These are phyloP conservation scores for Neomorphus geoffroyi DNA, from an alignment of 2,797 vertebrate species.

Conservation along the genomic window DNA sequence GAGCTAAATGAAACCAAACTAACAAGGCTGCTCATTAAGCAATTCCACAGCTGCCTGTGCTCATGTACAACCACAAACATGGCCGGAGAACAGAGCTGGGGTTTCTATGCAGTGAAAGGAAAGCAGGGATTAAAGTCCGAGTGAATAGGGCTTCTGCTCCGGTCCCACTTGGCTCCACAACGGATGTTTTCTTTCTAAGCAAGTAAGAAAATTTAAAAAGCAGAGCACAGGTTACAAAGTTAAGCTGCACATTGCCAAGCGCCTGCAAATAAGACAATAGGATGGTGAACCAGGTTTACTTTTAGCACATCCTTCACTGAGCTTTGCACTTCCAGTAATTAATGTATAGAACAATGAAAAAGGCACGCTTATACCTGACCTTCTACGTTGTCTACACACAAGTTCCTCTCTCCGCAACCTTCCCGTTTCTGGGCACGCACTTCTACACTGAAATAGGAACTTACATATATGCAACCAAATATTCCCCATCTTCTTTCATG, in stretches of 20 bases:
- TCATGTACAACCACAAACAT: not conserved
- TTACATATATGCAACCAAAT: not conserved
- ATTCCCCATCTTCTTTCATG: not conserved
- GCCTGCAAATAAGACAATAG: constrained; percentile 49
- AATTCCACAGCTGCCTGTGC: not conserved
- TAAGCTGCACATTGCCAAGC: not conserved
- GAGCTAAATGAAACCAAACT: not conserved
- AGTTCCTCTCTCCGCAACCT: not conserved
- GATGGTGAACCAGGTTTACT: not conserved
- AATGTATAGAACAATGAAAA: constrained; percentile 30
- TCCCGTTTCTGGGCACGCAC: not conserved
- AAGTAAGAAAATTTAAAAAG: constrained; percentile 43
- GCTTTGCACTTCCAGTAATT: constrained; percentile 56
- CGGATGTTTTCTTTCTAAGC: constrained; percentile 29
- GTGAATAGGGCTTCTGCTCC: not conserved
- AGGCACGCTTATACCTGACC: not conserved
- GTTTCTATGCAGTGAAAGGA: not conserved
- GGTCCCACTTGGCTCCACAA: not conserved
- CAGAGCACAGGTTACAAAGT: constrained; percentile 60
- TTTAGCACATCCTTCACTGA: constrained; percentile 30
- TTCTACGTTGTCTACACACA: not conserved
- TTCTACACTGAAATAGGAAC: not conserved
- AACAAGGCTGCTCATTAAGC: not conserved
- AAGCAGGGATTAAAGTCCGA: not conserved
- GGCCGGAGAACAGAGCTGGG: not conserved